Evolutionary conservation across 2,888 invertebrate genomes (phyloP).

Genomic region (Tetragnatha montana): DNA sequence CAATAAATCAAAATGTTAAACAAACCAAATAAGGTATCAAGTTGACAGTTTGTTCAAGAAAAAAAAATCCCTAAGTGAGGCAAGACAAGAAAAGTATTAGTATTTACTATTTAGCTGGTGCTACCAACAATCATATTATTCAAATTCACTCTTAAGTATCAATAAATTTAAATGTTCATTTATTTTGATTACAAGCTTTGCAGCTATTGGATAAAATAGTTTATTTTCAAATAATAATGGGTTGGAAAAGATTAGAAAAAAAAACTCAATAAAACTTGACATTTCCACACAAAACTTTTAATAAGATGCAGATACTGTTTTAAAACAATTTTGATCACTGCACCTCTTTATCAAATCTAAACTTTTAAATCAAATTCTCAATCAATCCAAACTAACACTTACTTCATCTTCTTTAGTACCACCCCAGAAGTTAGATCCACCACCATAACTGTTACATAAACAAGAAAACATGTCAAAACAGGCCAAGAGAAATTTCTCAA

Average conservation of each 20-base stretch:
- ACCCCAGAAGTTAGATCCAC: slow-evolving; percentile 99
- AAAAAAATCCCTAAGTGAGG: too few species aligned
- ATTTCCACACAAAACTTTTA: neutral
- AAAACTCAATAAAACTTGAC: neutral
- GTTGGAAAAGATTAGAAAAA: neutral
- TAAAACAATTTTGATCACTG: neutral
- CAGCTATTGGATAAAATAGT: neutral
- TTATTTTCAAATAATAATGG: neutral
- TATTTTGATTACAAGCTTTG: too few species aligned
- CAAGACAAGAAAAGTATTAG: too few species aligned
- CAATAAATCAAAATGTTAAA: too few species aligned
- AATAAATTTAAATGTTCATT: too few species aligned
- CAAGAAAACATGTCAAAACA: neutral
- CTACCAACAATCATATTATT: too few species aligned
- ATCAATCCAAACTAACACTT: slow-evolving; percentile 70
- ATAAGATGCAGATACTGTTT: neutral
- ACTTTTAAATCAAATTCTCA: neutral
- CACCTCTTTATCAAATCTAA: neutral
- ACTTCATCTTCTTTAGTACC: slow-evolving; percentile 91
- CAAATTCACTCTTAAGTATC: too few species aligned
- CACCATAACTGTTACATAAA: slow-evolving; percentile 88
- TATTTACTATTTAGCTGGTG: too few species aligned
- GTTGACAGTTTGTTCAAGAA: too few species aligned
- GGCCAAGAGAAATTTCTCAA: neutral
- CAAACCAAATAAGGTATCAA: too few species aligned